phyloP scores from a whole-genome alignment of 2,888 invertebrate genomes.

The Gasteruption jaculator region DNA sequence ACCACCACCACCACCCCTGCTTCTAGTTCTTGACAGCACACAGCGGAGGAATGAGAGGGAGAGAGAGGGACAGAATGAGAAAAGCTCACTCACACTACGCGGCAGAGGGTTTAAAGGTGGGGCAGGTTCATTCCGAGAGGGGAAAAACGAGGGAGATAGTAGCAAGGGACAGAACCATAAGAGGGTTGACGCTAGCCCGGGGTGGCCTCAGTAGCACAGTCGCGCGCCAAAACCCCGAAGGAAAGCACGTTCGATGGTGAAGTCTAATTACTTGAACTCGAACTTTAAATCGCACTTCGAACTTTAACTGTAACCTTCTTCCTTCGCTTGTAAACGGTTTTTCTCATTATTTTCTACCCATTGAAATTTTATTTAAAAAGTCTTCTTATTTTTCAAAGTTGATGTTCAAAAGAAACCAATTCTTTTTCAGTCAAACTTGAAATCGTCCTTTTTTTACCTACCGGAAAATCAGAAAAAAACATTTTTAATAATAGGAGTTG shows the following conservation, averaged over 20 bases:
- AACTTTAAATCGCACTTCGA: background rate
- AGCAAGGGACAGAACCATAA: constrained; percentile 43
- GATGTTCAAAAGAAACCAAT: no score
- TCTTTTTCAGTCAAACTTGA: no score
- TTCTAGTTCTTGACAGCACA: no score
- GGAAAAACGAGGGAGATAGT: constrained; percentile 26
- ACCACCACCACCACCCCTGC: no score
- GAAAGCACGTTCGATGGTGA: constrained; percentile 34
- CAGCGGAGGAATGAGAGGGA: constrained; percentile 15
- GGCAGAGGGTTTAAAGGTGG: constrained; percentile 15
- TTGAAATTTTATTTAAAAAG: no score
- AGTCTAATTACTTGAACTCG: background rate
- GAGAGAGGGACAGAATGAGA: constrained; percentile 17
- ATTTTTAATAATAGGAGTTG: no score
- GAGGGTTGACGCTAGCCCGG: constrained; percentile 47
- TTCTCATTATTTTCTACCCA: no score
- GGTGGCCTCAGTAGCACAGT: constrained; percentile 48
- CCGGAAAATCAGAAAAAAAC: no score
- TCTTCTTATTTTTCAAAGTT: no score
- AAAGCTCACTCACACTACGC: no score
- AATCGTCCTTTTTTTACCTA: no score
- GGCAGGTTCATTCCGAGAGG: constrained; percentile 17
- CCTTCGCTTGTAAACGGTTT: constrained; percentile 8
- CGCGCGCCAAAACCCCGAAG: constrained; percentile 47
- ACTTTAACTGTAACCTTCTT: background rate